Base-by-base conservation (phyloP, 2,797 vertebrate genomes). In the Malacoraja senta region DNA sequence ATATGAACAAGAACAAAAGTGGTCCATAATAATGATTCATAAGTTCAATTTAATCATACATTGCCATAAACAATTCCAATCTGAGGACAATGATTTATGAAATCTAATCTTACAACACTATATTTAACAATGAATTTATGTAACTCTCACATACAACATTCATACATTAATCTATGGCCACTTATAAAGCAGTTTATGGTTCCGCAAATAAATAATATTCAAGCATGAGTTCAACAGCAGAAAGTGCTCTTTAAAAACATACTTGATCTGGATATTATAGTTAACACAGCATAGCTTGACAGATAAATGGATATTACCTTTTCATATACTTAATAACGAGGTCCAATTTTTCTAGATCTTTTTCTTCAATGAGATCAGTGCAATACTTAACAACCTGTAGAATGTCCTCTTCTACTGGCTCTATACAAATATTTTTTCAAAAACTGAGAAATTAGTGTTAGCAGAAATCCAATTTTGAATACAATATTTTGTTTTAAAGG, bases 391-490 rank as follows among this genome's bases (percentile, higher is more conserved):
- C 98, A 95, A 99, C 99, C 96, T 99, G 99, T 79, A 99, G 95
- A 95, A 99, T 98, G 95, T 99, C 99, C 96, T 99, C 99, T 95
- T 99, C 98, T 99, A 99, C 99, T 78, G 99, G 99, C 95, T 99
- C 99, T 99, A 95, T 93, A 72, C 74, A 94, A 93, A 93, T 93
- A 78, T 53, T 4, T 44, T 44, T 53, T 7, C 0, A 4, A 32
- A 72, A 0, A 93, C 93, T 2, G 17, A 93, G 61, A 80, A 78
- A 71, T 63, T 8, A 53, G 26, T 44, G 44, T 77, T 17, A n/a
- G 38, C 10, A 81, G 80, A 76, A 53, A n/a, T n/a, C 12, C 44
- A 92, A 4, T 2, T 76, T 91, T 29, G n/a, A n/a, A 53, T 76
- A 10, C 71, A 76, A 13, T 21, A 21, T 68, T 88, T 88, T 88